A percentile compares a stretch with the other conserved stretches of the same genome.
These are phyloP conservation scores for Dasyprocta punctata DNA, from an alignment of 2,113 vertebrate species.

Conservation along the genomic window DNA sequence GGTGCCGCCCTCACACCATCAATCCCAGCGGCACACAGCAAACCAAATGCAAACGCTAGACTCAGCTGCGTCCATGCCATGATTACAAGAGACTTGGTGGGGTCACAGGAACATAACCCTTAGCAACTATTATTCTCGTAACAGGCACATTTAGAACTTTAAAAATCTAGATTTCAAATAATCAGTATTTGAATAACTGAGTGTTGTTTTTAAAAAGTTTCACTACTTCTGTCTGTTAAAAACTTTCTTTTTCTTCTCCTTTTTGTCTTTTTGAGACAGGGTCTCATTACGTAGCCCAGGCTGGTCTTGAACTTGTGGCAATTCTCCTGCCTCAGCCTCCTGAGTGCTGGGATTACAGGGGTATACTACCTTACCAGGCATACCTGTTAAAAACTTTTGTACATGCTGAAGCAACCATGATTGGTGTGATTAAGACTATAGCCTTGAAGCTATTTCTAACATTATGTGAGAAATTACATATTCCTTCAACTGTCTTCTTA, in stretches of 20 bases:
- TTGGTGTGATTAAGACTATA: not conserved
- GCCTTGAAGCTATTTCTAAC: not conserved
- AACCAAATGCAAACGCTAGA: too few relatives aligned
- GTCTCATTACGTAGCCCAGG: not conserved
- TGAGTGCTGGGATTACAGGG: not conserved
- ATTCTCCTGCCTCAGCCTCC: not conserved
- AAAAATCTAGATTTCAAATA: conserved; percentile 19
- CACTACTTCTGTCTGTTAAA: not conserved
- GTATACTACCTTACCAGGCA: not conserved
- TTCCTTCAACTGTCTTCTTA: not conserved
- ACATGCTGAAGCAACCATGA: not conserved
- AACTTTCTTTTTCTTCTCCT: not conserved
- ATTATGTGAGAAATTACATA: not conserved
- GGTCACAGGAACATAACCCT: too few relatives aligned
- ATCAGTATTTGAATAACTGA: not conserved
- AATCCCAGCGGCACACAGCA: too few relatives aligned
- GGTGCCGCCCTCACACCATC: too few relatives aligned
- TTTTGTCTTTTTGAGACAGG: not conserved
- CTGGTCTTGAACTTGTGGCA: not conserved
- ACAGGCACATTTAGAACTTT: not conserved
- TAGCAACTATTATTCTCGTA: not conserved
- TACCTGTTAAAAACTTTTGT: not conserved
- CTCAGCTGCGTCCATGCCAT: too few relatives aligned
- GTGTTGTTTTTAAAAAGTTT: not conserved
- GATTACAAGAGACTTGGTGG: too few relatives aligned